Evolutionary conservation across 2,797 vertebrate species (phyloP).

Genomic region (Gadopsis marmoratus): DNA sequence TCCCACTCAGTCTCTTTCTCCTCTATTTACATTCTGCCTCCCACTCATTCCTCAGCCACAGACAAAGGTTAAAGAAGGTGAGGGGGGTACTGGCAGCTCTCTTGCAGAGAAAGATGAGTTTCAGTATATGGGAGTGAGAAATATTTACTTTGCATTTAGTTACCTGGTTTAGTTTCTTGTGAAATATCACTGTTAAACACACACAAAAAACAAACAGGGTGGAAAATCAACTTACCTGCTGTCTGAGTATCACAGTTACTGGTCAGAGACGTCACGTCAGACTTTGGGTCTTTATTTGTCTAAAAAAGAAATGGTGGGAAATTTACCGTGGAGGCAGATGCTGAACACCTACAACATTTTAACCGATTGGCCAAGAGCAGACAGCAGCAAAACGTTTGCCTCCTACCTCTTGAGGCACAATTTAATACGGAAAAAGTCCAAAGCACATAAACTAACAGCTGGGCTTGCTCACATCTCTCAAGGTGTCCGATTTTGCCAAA

Average conservation of each 20-base stretch:
- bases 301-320: neutral
- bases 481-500: constrained; percentile 16
- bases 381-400: neutral
- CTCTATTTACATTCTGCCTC: constrained; percentile 27
- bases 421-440: constrained; percentile 21
- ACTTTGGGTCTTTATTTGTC: neutral
- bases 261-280: neutral
- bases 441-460: constrained; percentile 33
- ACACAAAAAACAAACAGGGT: constrained; percentile 6
- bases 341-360: neutral
- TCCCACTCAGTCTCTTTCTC: constrained; percentile 19
- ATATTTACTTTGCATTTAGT: constrained; percentile 12
- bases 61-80: neutral
- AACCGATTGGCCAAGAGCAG: neutral
- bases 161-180: neutral
- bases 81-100: neutral
- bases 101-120: neutral
- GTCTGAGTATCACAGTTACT: neutral
- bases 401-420: constrained; percentile 12
- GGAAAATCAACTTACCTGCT: constrained; percentile 1
- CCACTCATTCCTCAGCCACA: constrained; percentile 34
- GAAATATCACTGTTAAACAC: constrained; percentile 7
- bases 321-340: neutral
- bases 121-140: neutral
- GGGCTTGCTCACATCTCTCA: constrained; percentile 7